A percentile compares a stretch with the other conserved stretches of the same genome.
phyloP scores from a whole-genome alignment of 2,888 invertebrate genomes.

The Sphaeridia pumilis region DNA sequence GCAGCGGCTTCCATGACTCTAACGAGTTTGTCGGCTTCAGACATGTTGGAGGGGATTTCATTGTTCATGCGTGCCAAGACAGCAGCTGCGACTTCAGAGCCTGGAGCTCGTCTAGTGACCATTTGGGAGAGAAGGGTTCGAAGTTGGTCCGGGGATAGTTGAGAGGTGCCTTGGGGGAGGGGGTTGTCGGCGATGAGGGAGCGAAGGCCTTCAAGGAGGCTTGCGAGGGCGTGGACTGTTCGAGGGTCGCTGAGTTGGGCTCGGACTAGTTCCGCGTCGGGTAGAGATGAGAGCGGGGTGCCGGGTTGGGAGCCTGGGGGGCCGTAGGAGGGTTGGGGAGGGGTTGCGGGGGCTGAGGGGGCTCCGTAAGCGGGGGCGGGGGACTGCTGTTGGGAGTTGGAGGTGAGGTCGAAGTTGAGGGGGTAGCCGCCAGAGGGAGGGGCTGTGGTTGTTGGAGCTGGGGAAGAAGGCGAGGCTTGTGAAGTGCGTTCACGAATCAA shows the following conservation, averaged over 20 bases:
- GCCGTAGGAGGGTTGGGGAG: background rate
- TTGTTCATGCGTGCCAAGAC: background rate
- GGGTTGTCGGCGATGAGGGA: background rate
- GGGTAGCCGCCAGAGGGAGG: background rate
- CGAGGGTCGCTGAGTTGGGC: background rate
- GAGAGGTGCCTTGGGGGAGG: background rate
- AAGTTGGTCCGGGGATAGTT: background rate
- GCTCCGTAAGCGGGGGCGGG: background rate
- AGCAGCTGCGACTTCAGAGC: background rate
- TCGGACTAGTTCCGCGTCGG: background rate
- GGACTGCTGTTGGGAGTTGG: background rate
- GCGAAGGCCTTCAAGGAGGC: background rate
- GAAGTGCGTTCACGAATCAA: background rate
- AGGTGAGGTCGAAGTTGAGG: background rate
- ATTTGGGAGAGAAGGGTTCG: background rate
- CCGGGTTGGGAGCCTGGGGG: background rate
- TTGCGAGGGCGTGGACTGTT: background rate
- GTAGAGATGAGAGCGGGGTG: background rate
- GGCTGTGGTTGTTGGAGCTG: background rate
- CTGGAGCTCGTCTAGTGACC: background rate
- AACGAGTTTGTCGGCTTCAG: background rate
- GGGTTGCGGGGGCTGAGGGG: background rate
- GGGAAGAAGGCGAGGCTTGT: background rate
- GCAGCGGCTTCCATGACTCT: conserved; percentile 1
- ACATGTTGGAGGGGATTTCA: background rate